phyloP scores from a whole-genome alignment of 1,140 invertebrate species.

The Hycleus phaleratus region DNA sequence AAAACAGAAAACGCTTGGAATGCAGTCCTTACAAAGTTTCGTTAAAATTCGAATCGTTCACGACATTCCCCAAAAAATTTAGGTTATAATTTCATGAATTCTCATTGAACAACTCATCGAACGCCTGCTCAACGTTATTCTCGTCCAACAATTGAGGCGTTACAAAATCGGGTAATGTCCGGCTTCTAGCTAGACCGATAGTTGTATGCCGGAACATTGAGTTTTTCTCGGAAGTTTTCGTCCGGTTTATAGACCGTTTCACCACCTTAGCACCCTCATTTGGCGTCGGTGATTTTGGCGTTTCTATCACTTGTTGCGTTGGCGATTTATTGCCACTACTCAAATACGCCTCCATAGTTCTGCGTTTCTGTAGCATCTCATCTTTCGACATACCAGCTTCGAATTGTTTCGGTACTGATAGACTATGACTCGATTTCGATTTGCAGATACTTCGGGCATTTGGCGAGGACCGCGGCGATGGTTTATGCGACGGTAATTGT shows the following conservation, averaged over 20 bases:
- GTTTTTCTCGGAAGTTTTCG: slow-evolving; percentile 44
- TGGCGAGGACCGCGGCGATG: slow-evolving; percentile 36
- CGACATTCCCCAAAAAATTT: too few species aligned
- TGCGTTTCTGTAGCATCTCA: slow-evolving; percentile 64
- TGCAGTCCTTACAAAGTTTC: too few species aligned
- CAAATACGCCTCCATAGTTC: slow-evolving; percentile 75
- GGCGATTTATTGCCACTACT: slow-evolving; percentile 23
- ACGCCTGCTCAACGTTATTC: slow-evolving; percentile 65
- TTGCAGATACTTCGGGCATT: slow-evolving; percentile 46
- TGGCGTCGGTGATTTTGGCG: neutral
- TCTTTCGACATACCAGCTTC: slow-evolving; percentile 68
- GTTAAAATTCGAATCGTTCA: too few species aligned
- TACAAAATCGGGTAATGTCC: slow-evolving; percentile 62
- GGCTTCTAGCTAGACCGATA: slow-evolving; percentile 54
- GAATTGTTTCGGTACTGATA: slow-evolving; percentile 65
- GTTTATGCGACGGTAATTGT: slow-evolving; percentile 35
- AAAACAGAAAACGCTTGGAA: too few species aligned
- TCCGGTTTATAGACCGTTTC: slow-evolving; percentile 43
- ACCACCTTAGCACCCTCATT: slow-evolving; percentile 12
- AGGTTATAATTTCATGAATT: slow-evolving; percentile 15
- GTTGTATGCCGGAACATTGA: slow-evolving; percentile 41
- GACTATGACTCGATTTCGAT: slow-evolving; percentile 62
- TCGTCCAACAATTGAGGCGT: slow-evolving; percentile 55
- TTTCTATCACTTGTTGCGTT: slow-evolving; percentile 6
- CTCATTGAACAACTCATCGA: slow-evolving; percentile 61